These are phyloP conservation scores for Sturnus vulgaris DNA, from an alignment of 2,113 vertebrate genomes.

Conservation along the genomic window DNA sequence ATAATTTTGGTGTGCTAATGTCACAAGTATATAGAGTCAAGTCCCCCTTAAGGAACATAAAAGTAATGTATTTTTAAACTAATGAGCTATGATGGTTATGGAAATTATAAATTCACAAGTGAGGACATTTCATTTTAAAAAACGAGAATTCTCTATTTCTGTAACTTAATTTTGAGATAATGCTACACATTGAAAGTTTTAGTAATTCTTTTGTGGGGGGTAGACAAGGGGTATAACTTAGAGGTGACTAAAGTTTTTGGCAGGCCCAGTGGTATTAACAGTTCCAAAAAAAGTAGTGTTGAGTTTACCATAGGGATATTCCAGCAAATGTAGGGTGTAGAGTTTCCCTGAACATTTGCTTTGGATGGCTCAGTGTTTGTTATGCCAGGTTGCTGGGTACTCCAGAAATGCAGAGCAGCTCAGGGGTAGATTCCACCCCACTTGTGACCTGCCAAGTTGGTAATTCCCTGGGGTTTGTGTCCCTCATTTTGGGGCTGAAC, in stretches of 20 bases:
- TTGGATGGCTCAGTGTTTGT: conserved; percentile 5
- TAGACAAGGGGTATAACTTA: neutral
- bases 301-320: neutral
- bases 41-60: neutral
- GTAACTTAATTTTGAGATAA: neutral
- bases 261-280: neutral
- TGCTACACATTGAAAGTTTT: neutral
- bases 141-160: neutral
- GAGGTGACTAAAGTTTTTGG: conserved; percentile 22
- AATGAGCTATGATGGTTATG: neutral
- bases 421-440: neutral
- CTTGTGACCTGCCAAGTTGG: fast-evolving
- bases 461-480: neutral
- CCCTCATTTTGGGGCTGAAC: neutral
- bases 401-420: neutral
- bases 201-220: neutral
- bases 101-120: neutral
- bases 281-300: neutral
- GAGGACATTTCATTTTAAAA: neutral
- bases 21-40: neutral
- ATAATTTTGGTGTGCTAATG: neutral
- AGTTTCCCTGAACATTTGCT: conserved; percentile 28
- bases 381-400: conserved; percentile 34
- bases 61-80: neutral
- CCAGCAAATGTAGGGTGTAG: neutral